These are phyloP conservation scores for Drosophila sp. DNA, from an alignment of 1,140 invertebrate genomes.

Conservation along the genomic window DNA sequence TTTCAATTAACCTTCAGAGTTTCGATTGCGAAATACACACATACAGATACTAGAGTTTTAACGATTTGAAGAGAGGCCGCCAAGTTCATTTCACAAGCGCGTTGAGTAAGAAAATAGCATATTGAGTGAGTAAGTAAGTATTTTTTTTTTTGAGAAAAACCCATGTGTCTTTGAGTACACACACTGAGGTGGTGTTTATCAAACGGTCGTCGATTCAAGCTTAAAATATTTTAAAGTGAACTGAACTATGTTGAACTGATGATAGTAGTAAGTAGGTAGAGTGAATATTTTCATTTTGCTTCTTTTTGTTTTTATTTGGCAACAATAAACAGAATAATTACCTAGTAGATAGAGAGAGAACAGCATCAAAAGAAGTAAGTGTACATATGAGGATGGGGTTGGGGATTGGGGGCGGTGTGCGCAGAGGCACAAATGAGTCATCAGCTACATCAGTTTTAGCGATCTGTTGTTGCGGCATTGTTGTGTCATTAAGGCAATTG, in stretches of 20 bases:
- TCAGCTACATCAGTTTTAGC: slow-evolving; percentile 40
- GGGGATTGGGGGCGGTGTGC: no score
- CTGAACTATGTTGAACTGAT: slow-evolving; percentile 33
- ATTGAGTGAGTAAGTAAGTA: no score
- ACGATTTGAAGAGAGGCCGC: neutral
- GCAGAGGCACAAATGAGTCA: neutral
- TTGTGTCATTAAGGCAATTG: slow-evolving; percentile 11
- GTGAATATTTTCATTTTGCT: slow-evolving; percentile 20
- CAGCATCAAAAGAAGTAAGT: slow-evolving; percentile 21
- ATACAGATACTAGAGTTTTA: neutral
- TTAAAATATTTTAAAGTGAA: slow-evolving; percentile 38
- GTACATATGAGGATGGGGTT: neutral
- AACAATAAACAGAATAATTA: slow-evolving; percentile 33
- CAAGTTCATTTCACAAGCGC: neutral
- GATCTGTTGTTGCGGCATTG: slow-evolving; percentile 19
- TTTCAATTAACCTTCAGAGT: slow-evolving; percentile 3
- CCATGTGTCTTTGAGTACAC: slow-evolving; percentile 6
- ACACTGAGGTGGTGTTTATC: slow-evolving; percentile 23
- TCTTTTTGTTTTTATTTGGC: neutral
- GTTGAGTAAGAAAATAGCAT: slow-evolving; percentile 7
- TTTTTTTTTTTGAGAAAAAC: neutral
- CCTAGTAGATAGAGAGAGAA: slow-evolving; percentile 23
- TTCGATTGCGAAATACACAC: neutral
- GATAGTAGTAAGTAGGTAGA: slow-evolving; percentile 23
- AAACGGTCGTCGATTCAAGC: slow-evolving; percentile 35